These are phyloP conservation scores for Erithacus rubecula DNA, from an alignment of 2,797 vertebrate genomes.

Conservation along the genomic window DNA sequence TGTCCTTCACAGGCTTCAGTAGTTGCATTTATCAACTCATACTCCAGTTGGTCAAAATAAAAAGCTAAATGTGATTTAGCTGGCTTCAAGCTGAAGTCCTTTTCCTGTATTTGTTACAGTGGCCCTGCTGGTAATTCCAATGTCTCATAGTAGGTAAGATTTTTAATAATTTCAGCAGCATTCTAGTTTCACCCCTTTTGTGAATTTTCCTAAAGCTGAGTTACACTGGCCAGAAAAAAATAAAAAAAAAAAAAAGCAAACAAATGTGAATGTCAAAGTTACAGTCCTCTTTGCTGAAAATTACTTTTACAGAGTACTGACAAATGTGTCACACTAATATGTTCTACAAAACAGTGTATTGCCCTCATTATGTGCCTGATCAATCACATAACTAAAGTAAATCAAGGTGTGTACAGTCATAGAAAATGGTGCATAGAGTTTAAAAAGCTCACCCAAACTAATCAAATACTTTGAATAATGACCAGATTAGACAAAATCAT, in stretches of 20 bases:
- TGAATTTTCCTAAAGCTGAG: neutral
- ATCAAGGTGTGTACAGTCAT: neutral
- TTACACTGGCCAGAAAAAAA: neutral
- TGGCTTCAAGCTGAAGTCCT: neutral
- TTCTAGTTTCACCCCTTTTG: neutral
- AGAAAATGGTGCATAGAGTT: neutral
- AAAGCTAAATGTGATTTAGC: neutral
- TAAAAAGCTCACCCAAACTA: constrained; percentile 38
- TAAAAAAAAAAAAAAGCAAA: neutral
- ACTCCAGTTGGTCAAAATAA: neutral
- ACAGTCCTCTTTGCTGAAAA: neutral
- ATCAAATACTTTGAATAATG: constrained; percentile 54
- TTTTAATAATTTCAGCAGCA: neutral
- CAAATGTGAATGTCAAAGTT: neutral
- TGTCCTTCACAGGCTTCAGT: neutral
- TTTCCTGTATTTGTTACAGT: neutral
- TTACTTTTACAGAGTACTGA: neutral
- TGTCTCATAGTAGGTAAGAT: neutral
- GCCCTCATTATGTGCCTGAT: neutral
- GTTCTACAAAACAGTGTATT: neutral
- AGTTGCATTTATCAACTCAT: neutral
- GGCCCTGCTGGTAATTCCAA: neutral
- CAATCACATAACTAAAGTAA: neutral
- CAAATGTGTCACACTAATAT: neutral
- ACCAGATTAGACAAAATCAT: constrained; percentile 44